phyloP scores from a whole-genome alignment of 1,140 invertebrate species.

The Lanistes nyassanus region DNA sequence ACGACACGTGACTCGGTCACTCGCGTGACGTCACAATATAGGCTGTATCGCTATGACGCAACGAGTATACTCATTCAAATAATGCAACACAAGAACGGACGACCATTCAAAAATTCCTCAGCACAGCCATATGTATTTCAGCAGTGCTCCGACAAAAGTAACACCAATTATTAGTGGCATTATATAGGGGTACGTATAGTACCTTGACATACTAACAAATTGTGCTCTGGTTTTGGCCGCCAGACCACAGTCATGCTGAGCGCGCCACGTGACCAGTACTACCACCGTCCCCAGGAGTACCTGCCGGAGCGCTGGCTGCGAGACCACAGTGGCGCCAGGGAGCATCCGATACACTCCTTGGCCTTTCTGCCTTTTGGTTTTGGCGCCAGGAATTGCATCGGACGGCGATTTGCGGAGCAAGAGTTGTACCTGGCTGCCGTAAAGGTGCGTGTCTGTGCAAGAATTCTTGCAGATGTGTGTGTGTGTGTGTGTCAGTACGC shows the following conservation, averaged over 20 bases:
- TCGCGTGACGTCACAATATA: no score
- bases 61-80: no score
- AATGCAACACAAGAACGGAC: not conserved
- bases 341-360: slow-evolving; percentile 55
- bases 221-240: slow-evolving; percentile 2
- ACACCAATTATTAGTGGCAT: not conserved
- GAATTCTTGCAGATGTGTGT: not conserved
- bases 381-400: slow-evolving; percentile 74
- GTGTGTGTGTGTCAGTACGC: not conserved
- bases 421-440: slow-evolving; percentile 74
- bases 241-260: slow-evolving; percentile 24
- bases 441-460: slow-evolving; percentile 67
- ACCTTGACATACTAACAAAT: not conserved
- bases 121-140: not conserved
- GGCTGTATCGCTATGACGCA: no score
- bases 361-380: slow-evolving; percentile 72
- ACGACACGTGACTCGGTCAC: no score
- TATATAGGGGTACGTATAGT: no score
- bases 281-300: slow-evolving; percentile 77
- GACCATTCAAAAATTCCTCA: not conserved
- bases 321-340: slow-evolving; percentile 15
- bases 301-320: slow-evolving; percentile 86
- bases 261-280: slow-evolving; percentile 75
- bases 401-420: slow-evolving; percentile 72
- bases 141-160: not conserved